These are phyloP conservation scores for Spodoptera littoralis DNA, from an alignment of 2,888 invertebrate species.

Conservation along the genomic window DNA sequence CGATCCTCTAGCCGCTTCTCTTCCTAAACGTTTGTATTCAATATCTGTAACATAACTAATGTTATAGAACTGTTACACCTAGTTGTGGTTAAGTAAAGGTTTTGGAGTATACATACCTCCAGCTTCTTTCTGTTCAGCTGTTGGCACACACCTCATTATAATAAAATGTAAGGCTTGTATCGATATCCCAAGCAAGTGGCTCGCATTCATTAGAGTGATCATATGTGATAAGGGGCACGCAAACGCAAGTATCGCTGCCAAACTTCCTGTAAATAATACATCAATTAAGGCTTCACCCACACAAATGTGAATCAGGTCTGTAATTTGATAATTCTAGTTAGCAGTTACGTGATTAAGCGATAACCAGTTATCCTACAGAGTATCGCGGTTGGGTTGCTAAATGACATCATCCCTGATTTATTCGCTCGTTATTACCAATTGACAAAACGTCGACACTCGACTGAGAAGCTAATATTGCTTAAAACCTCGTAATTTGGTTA, in stretches of 20 bases:
- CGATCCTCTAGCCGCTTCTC: constrained; percentile 68
- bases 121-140: constrained; percentile 85
- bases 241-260: constrained; percentile 90
- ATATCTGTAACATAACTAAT: constrained; percentile 72
- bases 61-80: neutral
- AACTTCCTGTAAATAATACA: constrained; percentile 84
- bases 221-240: constrained; percentile 90
- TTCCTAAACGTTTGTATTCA: constrained; percentile 84
- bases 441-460: constrained; percentile 33
- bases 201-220: constrained; percentile 89
- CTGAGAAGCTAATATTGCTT: constrained; percentile 3
- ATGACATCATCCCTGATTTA: constrained; percentile 53
- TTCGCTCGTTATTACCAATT: constrained; percentile 49
- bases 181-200: constrained; percentile 86
- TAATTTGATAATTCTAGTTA: constrained; percentile 54
- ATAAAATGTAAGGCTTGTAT: constrained; percentile 85
- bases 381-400: constrained; percentile 44
- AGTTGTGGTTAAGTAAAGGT: neutral
- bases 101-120: constrained; percentile 73
- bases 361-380: constrained; percentile 44
- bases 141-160: constrained; percentile 88
- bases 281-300: constrained; percentile 48
- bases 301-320: constrained; percentile 48
- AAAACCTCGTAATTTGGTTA: constrained; percentile 12
- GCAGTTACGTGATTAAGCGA: constrained; percentile 46